Base-by-base conservation (phyloP, 2,113 vertebrate species). In the Monopterus albus region DNA sequence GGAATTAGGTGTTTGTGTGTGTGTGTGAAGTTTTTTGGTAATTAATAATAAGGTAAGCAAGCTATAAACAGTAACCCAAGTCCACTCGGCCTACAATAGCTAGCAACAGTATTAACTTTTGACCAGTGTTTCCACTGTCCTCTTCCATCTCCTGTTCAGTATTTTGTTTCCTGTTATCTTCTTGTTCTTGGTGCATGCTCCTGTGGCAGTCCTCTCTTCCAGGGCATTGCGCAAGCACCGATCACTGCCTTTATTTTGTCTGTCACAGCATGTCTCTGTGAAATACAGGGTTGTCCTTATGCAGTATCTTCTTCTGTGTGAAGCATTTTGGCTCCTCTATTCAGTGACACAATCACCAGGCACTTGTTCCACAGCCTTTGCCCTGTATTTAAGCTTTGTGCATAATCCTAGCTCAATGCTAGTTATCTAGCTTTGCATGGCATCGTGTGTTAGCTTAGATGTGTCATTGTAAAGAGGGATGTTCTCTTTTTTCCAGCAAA, bases 401-500 rank as follows among this genome's bases (percentile, higher is more conserved):
- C 87, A 64, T 70, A 87, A 25, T 72, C 78, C 69, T 70, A 56
- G 49, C 49, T 60, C 58, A 67, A 28, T 85, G 73, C 81, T 72
- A 67, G 83, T 58, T 75, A 64, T 58, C 73, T 78, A 82, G 82
- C 86, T 90, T 85, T 94, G 93, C 93, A 94, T 94, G 93, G 90
- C 89, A 87, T 86, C 77, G 62, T 91, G 83, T 89, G 50, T 74
- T 75, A 78, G 91, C 85, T 82, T 90, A 89, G 89, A 91, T 50
- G 78, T 92, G 88, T 86, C 89, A 94, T 95, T 95, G 90, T 95
- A 96, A 97, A 94, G 94, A 92, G 94, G 85, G 91, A 92, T 95
- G 95, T 98, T 97, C 94, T 97, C 94, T 98, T 92, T 94, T 91
- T 94, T 94, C 94, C 96, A 99, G 98, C 98, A 94, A 99, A 96